Evolutionary conservation across 2,888 invertebrate species (phyloP), one percentile per base, ranked within the genome.

Genomic region (Gortyna flavago): DNA sequence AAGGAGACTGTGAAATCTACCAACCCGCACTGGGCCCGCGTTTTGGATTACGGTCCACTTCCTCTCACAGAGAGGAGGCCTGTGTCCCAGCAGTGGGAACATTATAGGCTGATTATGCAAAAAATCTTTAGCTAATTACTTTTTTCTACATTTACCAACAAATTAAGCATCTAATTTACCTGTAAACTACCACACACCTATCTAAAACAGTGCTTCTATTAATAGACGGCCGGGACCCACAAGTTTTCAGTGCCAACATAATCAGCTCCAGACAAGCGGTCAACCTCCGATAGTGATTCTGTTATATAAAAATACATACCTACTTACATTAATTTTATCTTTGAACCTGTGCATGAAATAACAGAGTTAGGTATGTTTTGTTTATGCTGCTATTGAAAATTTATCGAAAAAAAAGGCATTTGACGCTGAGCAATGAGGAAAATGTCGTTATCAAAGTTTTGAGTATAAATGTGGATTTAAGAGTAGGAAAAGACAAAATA

Each of bases 261-360:
- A 75, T 80, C 59, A 35, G 44, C n/a, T 57, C 32, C 21, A 16
- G n/a, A 21, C 44, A 18, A 29, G 25, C 69, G 65, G 76, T 66
- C 76, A 21, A 21, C 57, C 48, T 13, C 16, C 0, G 79, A 74
- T 81, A 74, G 25, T 32, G 32, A n/a, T 54, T 38, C 32, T 29
- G 41, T 72, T 59, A 79, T 21, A 65, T 72, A 70, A 79, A 54
- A 69, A 48, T 44, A 78, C 35, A 35, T 35, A 35, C 18, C 38
- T 44, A 78, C 35, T 2, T 35, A 35, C 18, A 13, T 35, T 7
- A 35, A 11, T 29, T 41, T 79, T 79, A 78, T 67, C 41, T 67
- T 38, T 51, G 25, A 44, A 77, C n/a, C 32, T 64, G 16, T 44
- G 25, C 1, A 25, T 38, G 29, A 41, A 44, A 21, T 75, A 8